Conservation (phyloP, 2,113 vertebrate species). For the Saiga tatarica region DNA sequence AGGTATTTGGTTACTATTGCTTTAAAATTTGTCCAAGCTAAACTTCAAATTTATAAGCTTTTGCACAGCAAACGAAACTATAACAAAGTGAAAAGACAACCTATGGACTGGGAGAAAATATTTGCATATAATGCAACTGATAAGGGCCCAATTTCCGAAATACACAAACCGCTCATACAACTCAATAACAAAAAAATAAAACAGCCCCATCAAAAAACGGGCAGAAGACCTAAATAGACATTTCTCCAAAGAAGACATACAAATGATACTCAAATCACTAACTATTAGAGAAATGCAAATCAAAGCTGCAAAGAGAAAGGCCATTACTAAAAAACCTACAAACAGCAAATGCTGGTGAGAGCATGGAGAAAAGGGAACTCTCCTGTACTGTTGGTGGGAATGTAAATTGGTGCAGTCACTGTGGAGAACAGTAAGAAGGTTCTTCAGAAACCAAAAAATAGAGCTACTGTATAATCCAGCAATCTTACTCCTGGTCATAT, state of each 20-base stretch:
- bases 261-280: not conserved
- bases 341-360: not conserved
- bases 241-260: not conserved
- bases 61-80: not conserved
- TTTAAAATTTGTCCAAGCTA: conserved; percentile 22
- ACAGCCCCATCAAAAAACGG: not conserved
- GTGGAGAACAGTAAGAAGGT: not conserved
- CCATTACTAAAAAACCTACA: not conserved
- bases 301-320: not conserved
- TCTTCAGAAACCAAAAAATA: not conserved
- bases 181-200: not conserved
- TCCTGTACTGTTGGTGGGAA: not conserved
- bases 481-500: not conserved
- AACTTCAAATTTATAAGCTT: not conserved
- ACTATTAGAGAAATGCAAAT: not conserved
- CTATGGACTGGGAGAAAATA: not conserved
- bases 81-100: not conserved
- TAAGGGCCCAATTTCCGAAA: not conserved
- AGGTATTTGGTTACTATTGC: not conserved
- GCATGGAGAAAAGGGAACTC: not conserved
- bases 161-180: not conserved
- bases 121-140: not conserved
- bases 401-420: not conserved
- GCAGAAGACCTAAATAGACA: not conserved
- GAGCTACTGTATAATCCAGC: not conserved